phyloP scores from a whole-genome alignment of 2,113 vertebrate genomes.

The Cynoglossus semilaevis region DNA sequence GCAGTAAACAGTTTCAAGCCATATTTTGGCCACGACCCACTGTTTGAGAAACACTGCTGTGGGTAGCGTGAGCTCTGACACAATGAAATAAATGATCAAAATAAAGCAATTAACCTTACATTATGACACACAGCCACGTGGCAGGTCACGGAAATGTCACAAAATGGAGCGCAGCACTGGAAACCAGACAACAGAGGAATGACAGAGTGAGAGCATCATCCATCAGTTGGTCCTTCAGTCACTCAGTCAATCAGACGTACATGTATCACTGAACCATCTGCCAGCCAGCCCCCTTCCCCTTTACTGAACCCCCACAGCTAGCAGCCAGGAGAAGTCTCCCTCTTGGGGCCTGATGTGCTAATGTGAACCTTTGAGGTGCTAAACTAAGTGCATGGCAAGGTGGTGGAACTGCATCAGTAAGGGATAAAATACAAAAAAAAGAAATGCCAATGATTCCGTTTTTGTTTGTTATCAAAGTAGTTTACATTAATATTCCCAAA shows the following conservation, averaged over 20 bases:
- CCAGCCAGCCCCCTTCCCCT: conserved; percentile 47
- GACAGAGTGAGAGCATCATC: conserved; percentile 38
- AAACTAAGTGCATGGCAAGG: conserved; percentile 56
- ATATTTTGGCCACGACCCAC: too few relatives aligned
- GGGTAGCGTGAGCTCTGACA: not conserved
- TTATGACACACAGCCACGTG: not conserved
- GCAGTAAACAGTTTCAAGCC: too few relatives aligned
- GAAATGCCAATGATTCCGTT: too few relatives aligned
- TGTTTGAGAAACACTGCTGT: too few relatives aligned
- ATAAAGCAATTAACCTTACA: too few relatives aligned
- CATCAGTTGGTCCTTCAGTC: conserved; percentile 40
- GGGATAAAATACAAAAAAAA: conserved; percentile 8
- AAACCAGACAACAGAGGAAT: conserved; percentile 35
- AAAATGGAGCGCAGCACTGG: conserved; percentile 22
- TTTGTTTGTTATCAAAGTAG: too few relatives aligned
- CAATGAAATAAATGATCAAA: not conserved
- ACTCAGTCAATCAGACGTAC: conserved; percentile 49
- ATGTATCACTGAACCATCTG: conserved; percentile 70
- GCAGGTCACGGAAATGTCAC: conserved; percentile 40
- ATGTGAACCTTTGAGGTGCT: conserved; percentile 64
- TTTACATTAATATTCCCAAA: too few relatives aligned
- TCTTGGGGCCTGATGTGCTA: conserved; percentile 67
- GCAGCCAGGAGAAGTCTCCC: conserved; percentile 54
- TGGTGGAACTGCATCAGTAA: conserved; percentile 20
- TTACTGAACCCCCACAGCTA: conserved; percentile 56